Evolutionary conservation across 1,140 invertebrate genomes (phyloP).

Genomic region (Nasonia giraulti): DNA sequence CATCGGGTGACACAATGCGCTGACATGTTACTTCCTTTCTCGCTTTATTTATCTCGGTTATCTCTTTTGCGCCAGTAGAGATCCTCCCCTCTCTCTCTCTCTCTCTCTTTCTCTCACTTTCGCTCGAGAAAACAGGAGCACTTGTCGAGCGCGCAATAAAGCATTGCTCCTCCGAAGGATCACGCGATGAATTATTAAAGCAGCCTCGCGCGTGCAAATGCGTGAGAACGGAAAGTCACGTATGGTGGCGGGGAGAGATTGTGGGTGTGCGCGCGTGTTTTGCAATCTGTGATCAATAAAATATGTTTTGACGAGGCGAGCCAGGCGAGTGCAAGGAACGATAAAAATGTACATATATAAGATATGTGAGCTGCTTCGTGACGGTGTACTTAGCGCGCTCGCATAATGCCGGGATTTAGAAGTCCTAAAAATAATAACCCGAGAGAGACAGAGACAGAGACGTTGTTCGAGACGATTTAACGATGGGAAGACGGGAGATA

Average conservation of each 20-base stretch:
- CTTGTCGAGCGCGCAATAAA: slow-evolving; percentile 35
- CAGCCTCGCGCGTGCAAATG: slow-evolving; percentile 28
- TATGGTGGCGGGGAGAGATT: not conserved
- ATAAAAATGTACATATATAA: slow-evolving; percentile 19
- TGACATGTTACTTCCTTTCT: slow-evolving; percentile 32
- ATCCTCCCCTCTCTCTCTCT: not conserved
- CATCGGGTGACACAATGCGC: slow-evolving; percentile 34
- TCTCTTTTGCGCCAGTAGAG: not conserved
- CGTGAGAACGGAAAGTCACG: slow-evolving; percentile 24
- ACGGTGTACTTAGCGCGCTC: not conserved
- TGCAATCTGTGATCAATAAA: slow-evolving; percentile 45
- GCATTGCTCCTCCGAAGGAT: slow-evolving; percentile 36
- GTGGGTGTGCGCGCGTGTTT: not conserved
- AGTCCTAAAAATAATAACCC: not conserved
- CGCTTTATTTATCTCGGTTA: slow-evolving; percentile 37
- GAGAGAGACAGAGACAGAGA: not conserved
- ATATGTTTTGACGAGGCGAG: slow-evolving; percentile 13
- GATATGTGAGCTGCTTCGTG: too few relatives aligned
- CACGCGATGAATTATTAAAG: slow-evolving; percentile 49
- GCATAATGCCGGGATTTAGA: not conserved
- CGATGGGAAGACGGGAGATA: not conserved
- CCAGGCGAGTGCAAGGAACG: slow-evolving; percentile 14
- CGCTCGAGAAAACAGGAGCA: not conserved
- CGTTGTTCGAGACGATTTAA: not conserved
- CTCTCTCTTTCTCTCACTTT: not conserved